Percentiles rank a stretch among this genome's conserved stretches.
These are phyloP conservation scores for Crotophaga sulcirostris DNA, from an alignment of 2,113 vertebrate species.

Conservation along the genomic window DNA sequence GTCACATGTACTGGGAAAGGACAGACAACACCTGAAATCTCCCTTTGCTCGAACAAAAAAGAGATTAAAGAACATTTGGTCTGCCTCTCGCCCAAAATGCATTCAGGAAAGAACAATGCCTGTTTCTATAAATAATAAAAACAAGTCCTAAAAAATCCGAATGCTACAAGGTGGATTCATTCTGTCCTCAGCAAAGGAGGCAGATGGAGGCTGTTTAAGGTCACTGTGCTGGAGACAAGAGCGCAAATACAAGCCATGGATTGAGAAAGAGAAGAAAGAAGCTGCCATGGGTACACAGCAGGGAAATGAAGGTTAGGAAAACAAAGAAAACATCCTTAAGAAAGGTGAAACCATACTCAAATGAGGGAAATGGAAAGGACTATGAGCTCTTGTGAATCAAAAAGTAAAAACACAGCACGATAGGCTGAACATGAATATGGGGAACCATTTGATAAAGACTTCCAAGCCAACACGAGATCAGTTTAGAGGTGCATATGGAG, in stretches of 20 bases:
- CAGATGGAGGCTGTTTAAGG: not conserved
- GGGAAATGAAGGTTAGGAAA: not conserved
- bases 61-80: not conserved
- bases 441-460: not conserved
- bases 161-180: not conserved
- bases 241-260: not conserved
- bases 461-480: no score
- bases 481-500: fast-evolving
- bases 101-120: not conserved
- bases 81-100: fast-evolving
- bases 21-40: not conserved
- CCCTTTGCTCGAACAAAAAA: not conserved
- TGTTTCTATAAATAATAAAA: not conserved
- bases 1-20: not conserved
- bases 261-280: not conserved
- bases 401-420: not conserved
- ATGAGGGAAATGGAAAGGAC: not conserved
- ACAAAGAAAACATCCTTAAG: not conserved
- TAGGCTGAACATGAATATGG: not conserved
- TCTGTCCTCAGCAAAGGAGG: not conserved
- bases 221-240: not conserved
- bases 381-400: not conserved
- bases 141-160: not conserved
- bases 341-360: not conserved
- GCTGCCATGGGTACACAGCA: not conserved